These are phyloP conservation scores for Spilogale gracilis DNA, from an alignment of 2,113 vertebrate genomes.

Conservation along the genomic window DNA sequence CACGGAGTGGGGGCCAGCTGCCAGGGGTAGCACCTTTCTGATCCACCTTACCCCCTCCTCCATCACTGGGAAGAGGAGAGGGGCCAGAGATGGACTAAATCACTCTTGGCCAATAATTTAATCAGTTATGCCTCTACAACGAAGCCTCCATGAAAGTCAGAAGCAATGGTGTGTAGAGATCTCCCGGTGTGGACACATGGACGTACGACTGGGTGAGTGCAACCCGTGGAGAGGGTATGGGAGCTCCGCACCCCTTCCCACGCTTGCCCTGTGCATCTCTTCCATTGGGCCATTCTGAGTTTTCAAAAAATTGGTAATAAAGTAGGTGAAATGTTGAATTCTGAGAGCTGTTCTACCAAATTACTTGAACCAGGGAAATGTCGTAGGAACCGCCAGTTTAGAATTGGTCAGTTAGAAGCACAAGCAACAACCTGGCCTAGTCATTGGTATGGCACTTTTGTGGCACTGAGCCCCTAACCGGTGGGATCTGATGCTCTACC, in stretches of 20 bases:
- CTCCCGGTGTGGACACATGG: neutral
- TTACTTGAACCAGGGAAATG: neutral
- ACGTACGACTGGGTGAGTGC: neutral
- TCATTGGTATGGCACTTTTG: too few relatives aligned
- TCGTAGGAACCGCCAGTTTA: neutral
- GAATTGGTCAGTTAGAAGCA: neutral
- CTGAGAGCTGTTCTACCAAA: neutral
- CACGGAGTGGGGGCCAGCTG: too few relatives aligned
- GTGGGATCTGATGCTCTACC: neutral
- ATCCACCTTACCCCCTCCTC: neutral
- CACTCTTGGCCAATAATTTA: too few relatives aligned
- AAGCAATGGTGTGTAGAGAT: neutral
- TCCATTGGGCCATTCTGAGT: neutral
- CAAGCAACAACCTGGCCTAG: neutral
- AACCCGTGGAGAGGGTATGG: neutral
- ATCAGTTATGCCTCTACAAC: neutral
- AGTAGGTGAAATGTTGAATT: neutral
- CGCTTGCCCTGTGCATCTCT: neutral
- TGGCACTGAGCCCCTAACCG: neutral
- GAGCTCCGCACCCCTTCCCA: fast-evolving
- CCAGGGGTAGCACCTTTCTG: neutral
- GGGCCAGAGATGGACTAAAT: neutral
- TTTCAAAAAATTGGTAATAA: neutral
- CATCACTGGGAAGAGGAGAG: neutral
- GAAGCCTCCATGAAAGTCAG: neutral